Percentiles rank a stretch among this genome's conserved stretches.
Conservation (phyloP, 2,113 vertebrate species). For the Anoplopoma fimbria region DNA sequence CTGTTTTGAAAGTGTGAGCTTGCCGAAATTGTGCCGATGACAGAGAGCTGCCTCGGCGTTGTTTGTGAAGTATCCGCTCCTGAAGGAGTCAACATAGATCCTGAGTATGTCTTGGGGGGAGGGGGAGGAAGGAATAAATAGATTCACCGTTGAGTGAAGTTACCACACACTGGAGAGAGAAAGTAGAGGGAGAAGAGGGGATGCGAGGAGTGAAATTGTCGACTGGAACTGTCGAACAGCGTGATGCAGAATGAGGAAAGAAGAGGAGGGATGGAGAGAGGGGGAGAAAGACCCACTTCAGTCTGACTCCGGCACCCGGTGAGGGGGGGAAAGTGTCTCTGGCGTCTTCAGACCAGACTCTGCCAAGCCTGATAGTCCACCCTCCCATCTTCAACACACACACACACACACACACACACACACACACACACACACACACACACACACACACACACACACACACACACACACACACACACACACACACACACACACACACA, state of each 20-base stretch:
- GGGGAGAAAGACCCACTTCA: constrained; percentile 7
- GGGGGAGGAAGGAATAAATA: constrained; percentile 79
- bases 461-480: neutral
- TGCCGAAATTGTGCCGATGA: constrained; percentile 42
- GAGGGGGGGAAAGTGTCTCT: constrained; percentile 53
- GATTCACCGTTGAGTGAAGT: constrained; percentile 77
- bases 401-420: constrained; percentile 15
- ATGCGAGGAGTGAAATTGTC: constrained; percentile 13
- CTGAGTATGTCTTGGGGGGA: constrained; percentile 60
- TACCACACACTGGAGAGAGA: constrained; percentile 60
- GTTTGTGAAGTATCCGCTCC: constrained; percentile 51
- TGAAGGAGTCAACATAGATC: constrained; percentile 66
- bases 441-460: constrained; percentile 18
- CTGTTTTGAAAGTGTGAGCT: constrained; percentile 30
- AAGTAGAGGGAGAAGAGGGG: constrained; percentile 24
- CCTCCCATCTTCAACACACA: neutral
- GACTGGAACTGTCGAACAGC: constrained; percentile 7
- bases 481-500: constrained; percentile 8
- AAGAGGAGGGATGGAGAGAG: constrained; percentile 12
- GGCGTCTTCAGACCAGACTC: constrained; percentile 47
- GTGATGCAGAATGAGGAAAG: constrained; percentile 30
- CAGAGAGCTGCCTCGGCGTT: constrained; percentile 22
- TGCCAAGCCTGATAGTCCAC: constrained; percentile 41
- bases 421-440: constrained; percentile 7
- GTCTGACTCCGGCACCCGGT: constrained; percentile 19